A percentile compares a stretch with the other conserved stretches of the same genome.
phyloP scores from a whole-genome alignment of 2,888 invertebrate species.

The Acanthopleura granulata region DNA sequence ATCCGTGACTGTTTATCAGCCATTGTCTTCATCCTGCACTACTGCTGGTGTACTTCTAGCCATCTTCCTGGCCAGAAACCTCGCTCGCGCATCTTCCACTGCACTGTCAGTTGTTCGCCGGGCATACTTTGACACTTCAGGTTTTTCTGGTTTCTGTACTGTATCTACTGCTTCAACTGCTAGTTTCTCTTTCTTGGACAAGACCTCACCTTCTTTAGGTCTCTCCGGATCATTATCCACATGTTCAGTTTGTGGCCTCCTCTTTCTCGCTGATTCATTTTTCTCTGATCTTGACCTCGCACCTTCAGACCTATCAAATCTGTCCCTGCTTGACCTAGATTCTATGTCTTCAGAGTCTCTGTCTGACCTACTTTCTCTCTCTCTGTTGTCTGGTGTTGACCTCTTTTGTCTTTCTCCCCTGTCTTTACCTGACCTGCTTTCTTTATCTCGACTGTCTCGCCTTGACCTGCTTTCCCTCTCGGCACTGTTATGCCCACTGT shows the following conservation, averaged over 20 bases:
- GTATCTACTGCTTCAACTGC: too few species aligned
- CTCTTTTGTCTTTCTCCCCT: not conserved
- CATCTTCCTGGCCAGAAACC: constrained; percentile 42
- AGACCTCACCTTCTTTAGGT: too few species aligned
- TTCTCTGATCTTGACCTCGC: not conserved
- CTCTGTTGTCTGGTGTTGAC: not conserved
- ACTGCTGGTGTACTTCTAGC: not conserved
- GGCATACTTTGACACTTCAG: constrained; percentile 38
- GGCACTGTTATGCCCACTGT: not conserved
- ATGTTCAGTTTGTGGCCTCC: not conserved
- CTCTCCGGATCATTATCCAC: not conserved
- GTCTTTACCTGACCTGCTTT: not conserved
- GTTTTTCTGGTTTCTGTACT: too few species aligned
- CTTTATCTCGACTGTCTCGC: not conserved
- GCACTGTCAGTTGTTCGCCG: constrained; percentile 42
- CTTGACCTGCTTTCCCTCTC: not conserved
- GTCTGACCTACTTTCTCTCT: not conserved
- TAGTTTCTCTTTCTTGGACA: too few species aligned
- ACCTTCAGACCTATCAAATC: not conserved
- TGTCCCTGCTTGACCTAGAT: too few species aligned
- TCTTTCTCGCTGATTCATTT: not conserved
- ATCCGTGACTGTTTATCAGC: not conserved
- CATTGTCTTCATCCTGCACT: not conserved
- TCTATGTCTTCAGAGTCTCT: not conserved
- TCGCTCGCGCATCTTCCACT: constrained; percentile 43